Percentiles rank a stretch among this genome's conserved stretches.
These are phyloP conservation scores for Chelidonichthys spinosus DNA, from an alignment of 2,797 vertebrate species.

Conservation along the genomic window DNA sequence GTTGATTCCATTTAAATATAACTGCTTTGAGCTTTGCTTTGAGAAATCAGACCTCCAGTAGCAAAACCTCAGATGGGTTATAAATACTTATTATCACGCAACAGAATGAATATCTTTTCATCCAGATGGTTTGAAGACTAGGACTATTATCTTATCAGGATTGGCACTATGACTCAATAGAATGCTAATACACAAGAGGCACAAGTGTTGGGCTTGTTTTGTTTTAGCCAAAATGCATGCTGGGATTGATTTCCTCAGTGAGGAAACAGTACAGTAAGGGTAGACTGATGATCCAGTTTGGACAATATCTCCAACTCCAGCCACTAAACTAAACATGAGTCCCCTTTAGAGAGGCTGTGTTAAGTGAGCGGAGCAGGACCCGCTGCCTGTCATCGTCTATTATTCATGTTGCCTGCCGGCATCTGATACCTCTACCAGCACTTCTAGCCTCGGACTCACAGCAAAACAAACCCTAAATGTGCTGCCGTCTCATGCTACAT, in stretches of 20 bases:
- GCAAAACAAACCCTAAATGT: conserved; percentile 13
- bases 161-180: background rate
- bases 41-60: too few relatives aligned
- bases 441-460: conserved; percentile 7
- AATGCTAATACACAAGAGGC: background rate
- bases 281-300: conserved; percentile 21
- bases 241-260: background rate
- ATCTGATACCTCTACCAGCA: conserved; percentile 53
- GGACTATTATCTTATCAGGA: background rate
- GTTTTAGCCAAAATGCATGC: background rate
- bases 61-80: too few relatives aligned
- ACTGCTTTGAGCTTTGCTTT: too few relatives aligned
- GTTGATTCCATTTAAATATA: background rate
- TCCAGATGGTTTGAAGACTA: background rate
- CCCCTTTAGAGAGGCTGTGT: conserved; percentile 28
- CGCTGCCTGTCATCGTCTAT: conserved; percentile 72
- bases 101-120: background rate
- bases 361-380: conserved; percentile 58
- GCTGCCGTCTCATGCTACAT: background rate
- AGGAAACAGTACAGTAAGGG: background rate
- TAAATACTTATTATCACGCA: too few relatives aligned
- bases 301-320: conserved; percentile 11
- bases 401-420: conserved; percentile 70
- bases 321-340: conserved; percentile 36
- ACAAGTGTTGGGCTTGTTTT: background rate